phyloP scores from a whole-genome alignment of 2,888 invertebrate species.

The Drosophila vallismaia region DNA sequence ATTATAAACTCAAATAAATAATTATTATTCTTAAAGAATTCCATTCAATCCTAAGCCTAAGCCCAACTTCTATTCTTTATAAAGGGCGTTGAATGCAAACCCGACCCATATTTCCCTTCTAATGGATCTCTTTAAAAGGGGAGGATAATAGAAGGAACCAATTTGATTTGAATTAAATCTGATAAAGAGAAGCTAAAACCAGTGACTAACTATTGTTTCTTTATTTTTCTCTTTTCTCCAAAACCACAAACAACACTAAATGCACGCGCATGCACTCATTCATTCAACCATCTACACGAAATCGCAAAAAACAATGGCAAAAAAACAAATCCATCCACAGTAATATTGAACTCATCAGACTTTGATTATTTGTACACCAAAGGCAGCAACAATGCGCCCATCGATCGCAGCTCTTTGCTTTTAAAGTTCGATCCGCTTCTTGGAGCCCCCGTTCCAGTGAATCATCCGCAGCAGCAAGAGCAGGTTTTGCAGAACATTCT shows the following conservation, averaged over 20 bases:
- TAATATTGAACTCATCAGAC: constrained; percentile 83
- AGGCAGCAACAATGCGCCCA: constrained; percentile 81
- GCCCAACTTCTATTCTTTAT: not conserved
- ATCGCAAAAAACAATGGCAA: constrained; percentile 9
- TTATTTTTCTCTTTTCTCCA: constrained; percentile 44
- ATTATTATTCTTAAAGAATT: not conserved
- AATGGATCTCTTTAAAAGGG: not conserved
- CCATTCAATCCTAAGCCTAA: too few relatives aligned
- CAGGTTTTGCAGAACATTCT: constrained; percentile 58
- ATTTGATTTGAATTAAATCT: constrained; percentile 14
- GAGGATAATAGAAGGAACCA: not conserved
- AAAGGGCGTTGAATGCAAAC: constrained; percentile 12
- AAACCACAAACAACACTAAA: constrained; percentile 38
- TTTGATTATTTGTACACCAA: constrained; percentile 83
- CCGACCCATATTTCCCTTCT: too few relatives aligned
- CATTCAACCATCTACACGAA: constrained; percentile 16
- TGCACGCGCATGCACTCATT: constrained; percentile 57
- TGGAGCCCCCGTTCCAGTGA: constrained; percentile 80
- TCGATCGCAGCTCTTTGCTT: constrained; percentile 82
- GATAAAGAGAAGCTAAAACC: not conserved
- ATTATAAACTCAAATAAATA: too few relatives aligned
- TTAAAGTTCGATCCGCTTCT: constrained; percentile 83
- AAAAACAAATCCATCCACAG: constrained; percentile 55
- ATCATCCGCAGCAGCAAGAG: constrained; percentile 64
- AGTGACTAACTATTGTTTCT: constrained; percentile 50